Conservation (phyloP, 2,113 vertebrate species). For the Neogale vison region DNA sequence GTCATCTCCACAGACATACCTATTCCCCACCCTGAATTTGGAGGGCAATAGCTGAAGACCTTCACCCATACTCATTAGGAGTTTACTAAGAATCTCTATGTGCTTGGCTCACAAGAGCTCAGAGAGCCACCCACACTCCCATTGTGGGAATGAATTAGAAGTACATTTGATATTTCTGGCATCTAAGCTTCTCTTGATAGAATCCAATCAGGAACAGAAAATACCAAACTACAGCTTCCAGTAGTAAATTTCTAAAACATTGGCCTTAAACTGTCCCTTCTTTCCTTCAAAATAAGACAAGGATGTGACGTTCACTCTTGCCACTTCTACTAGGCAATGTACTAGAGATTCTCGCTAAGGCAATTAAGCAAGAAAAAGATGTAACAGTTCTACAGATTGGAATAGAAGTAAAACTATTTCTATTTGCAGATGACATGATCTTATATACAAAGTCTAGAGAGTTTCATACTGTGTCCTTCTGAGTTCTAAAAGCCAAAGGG, state of each 20-base stretch:
- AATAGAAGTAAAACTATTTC: neutral
- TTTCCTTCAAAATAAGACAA: neutral
- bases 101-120: neutral
- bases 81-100: neutral
- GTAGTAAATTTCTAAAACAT: neutral
- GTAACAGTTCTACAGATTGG: neutral
- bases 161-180: neutral
- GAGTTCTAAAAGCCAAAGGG: neutral
- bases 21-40: neutral
- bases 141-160: neutral
- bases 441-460: neutral
- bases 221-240: neutral
- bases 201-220: constrained; percentile 9
- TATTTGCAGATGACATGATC: neutral
- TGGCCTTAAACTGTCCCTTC: neutral
- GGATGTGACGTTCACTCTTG: neutral
- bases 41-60: neutral
- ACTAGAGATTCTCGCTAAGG: neutral
- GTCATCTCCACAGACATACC: neutral
- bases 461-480: neutral
- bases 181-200: neutral
- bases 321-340: neutral
- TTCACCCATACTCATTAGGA: neutral
- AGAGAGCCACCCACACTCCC: neutral
- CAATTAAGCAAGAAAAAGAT: neutral